A percentile compares a stretch with the other conserved stretches of the same genome.
These are phyloP conservation scores for Gadopsis bispinosus DNA, from an alignment of 2,797 vertebrate genomes.

Conservation along the genomic window DNA sequence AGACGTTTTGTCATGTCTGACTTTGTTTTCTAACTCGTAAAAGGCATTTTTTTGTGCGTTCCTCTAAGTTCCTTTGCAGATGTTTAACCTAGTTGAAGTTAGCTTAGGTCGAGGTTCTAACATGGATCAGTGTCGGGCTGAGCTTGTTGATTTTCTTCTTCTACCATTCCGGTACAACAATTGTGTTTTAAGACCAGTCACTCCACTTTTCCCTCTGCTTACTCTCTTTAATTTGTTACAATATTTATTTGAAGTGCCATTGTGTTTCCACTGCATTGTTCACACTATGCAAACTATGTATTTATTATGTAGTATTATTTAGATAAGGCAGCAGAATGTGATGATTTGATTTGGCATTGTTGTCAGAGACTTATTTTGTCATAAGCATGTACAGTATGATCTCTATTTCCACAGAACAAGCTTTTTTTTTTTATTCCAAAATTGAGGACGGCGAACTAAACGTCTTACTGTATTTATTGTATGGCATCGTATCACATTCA, in stretches of 20 bases:
- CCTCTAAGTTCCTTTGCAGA: not conserved
- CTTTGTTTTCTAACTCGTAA: conserved; percentile 9
- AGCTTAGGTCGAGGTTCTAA: not conserved
- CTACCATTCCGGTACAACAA: conserved; percentile 53
- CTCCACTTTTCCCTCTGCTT: conserved; percentile 77
- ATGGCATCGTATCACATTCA: conserved; percentile 24
- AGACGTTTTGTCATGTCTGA: not conserved
- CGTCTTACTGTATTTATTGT: conserved; percentile 66
- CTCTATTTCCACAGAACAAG: conserved; percentile 48
- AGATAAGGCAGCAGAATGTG: conserved; percentile 77
- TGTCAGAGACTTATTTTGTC: conserved; percentile 44
- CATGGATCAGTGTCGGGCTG: conserved; percentile 2
- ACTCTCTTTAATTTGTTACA: conserved; percentile 23
- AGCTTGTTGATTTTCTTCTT: conserved; percentile 17
- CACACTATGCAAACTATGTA: conserved; percentile 94
- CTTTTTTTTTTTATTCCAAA: conserved; percentile 52
- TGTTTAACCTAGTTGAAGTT: not conserved
- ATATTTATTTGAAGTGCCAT: conserved; percentile 82
- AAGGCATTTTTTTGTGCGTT: not conserved
- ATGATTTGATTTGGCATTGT: conserved; percentile 35
- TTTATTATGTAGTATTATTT: conserved; percentile 88
- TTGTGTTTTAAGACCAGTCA: conserved; percentile 60
- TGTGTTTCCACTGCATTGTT: conserved; percentile 79
- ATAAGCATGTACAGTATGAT: conserved; percentile 49
- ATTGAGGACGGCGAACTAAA: conserved; percentile 30